Evolutionary conservation across 2,797 vertebrate species (phyloP).

Genomic region (Etheostoma perlongum): DNA sequence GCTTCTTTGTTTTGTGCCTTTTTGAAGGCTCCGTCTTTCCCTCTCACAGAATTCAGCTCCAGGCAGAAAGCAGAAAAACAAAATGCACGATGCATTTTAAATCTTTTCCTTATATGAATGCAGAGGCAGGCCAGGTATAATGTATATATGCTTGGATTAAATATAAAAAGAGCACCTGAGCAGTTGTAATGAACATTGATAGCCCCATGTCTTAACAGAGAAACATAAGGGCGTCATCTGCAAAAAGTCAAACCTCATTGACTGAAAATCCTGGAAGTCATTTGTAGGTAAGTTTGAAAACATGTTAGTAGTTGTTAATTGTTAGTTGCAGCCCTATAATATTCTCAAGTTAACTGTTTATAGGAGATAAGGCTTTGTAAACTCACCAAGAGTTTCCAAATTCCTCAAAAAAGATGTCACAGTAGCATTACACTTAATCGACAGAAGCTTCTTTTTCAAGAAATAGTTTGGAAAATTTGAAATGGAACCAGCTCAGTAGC

Average conservation of each 20-base stretch:
- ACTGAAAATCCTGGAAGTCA: not conserved
- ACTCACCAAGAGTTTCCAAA: too few species aligned
- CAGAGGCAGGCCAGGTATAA: not conserved
- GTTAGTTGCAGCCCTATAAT: too few species aligned
- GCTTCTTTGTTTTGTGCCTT: conserved; percentile 51
- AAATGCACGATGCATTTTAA: not conserved
- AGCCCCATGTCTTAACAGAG: not conserved
- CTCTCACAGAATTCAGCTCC: conserved; percentile 32
- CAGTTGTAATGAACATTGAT: not conserved
- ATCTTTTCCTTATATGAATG: not conserved
- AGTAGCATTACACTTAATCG: too few species aligned
- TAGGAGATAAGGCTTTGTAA: too few species aligned
- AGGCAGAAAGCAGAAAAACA: conserved; percentile 1
- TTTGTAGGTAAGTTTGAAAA: not conserved
- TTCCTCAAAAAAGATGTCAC: too few species aligned
- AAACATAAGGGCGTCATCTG: conserved; percentile 20
- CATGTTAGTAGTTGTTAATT: too few species aligned
- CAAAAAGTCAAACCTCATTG: not conserved
- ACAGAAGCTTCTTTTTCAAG: too few species aligned
- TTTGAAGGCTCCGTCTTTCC: conserved; percentile 46
- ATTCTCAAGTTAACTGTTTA: too few species aligned
- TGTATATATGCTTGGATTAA: not conserved
- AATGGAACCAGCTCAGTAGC: too few species aligned
- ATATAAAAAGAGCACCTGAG: not conserved
- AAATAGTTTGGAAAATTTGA: too few species aligned